Percentiles rank a stretch among this genome's conserved stretches.
phyloP scores from a whole-genome alignment of 2,113 vertebrate species.

The Turdus rufiventris region DNA sequence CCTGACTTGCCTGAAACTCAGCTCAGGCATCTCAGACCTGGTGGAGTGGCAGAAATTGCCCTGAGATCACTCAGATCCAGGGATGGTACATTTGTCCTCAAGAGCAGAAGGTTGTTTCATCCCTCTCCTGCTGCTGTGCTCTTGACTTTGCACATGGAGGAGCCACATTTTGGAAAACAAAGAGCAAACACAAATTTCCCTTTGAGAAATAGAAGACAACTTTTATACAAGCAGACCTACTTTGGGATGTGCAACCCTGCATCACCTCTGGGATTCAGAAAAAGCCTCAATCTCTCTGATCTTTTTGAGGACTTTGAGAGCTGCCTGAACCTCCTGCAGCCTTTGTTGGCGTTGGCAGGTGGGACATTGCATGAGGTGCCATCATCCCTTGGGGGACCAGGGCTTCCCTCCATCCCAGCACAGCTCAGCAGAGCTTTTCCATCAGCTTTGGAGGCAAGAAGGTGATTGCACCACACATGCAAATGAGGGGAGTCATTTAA shows the following conservation, averaged over 20 bases:
- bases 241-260: background rate
- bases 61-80: background rate
- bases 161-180: background rate
- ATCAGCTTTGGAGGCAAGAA: background rate
- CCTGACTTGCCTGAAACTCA: background rate
- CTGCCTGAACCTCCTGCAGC: background rate
- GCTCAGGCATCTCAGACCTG: background rate
- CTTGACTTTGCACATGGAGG: background rate
- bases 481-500: background rate
- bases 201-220: background rate
- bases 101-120: background rate
- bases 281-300: rapidly evolving
- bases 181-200: background rate
- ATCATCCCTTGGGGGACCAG: rapidly evolving
- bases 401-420: background rate
- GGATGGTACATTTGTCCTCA: background rate
- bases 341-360: background rate
- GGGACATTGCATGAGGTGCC: rapidly evolving
- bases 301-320: background rate
- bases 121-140: background rate
- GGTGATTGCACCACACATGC: background rate
- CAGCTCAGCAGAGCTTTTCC: background rate
- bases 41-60: background rate
- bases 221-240: background rate
- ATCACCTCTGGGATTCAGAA: background rate